Conservation (phyloP, 2,797 vertebrate genomes). For the Tinamus major region DNA sequence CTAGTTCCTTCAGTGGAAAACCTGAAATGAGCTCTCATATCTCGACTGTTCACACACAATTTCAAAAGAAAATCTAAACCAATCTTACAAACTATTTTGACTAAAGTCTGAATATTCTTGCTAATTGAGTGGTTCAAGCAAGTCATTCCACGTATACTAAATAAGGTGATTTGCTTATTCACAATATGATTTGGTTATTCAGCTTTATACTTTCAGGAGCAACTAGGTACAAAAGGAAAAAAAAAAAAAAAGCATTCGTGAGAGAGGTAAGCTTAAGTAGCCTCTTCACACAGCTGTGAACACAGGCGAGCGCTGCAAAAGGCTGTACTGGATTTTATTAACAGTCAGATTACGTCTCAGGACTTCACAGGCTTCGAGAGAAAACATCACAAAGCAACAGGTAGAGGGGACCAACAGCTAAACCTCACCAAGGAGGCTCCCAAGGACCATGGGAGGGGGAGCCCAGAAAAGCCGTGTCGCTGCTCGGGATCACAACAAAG, state of each 20-base stretch:
- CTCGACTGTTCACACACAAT: background rate
- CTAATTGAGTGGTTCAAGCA: background rate
- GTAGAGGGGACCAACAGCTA: slow-evolving; percentile 27
- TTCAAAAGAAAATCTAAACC: background rate
- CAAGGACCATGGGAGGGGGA: background rate
- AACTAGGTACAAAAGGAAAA: slow-evolving; percentile 37
- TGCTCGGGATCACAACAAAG: slow-evolving; percentile 70
- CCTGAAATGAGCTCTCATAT: background rate
- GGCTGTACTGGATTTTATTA: slow-evolving; percentile 9
- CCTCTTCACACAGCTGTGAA: slow-evolving; percentile 26
- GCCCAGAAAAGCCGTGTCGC: slow-evolving; percentile 13
- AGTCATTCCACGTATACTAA: background rate
- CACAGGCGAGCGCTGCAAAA: background rate
- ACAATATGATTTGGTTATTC: slow-evolving; percentile 32
- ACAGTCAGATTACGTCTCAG: background rate
- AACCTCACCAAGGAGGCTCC: background rate
- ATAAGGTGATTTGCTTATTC: slow-evolving; percentile 54
- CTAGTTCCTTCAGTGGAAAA: background rate
- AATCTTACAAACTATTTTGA: background rate
- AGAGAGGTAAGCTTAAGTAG: slow-evolving; percentile 40
- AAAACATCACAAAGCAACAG: slow-evolving; percentile 30
- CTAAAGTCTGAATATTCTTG: background rate
- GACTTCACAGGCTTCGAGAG: background rate
- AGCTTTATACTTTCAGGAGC: slow-evolving; percentile 45
- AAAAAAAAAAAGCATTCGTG: background rate